A percentile compares a stretch with the other conserved stretches of the same genome.
Conservation (phyloP, 2,888 invertebrate genomes). For the Augiades crinisus region DNA sequence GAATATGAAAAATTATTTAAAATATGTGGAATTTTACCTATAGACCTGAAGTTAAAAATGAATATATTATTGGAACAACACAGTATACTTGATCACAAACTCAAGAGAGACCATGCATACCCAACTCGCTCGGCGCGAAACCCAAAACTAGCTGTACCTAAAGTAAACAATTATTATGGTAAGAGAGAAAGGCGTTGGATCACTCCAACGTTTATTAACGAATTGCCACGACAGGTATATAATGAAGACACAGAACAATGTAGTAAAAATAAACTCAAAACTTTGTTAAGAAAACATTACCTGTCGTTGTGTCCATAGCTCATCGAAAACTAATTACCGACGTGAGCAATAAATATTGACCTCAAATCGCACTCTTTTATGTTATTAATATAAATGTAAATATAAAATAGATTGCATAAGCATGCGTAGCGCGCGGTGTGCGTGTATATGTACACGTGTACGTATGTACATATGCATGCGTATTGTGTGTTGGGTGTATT, state of each 20-base stretch:
- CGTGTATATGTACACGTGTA: no score
- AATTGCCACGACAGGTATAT: background rate
- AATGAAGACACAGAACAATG: background rate
- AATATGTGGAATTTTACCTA: background rate
- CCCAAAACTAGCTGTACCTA: background rate
- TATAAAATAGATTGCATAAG: no score
- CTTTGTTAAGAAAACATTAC: background rate
- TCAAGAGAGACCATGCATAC: background rate
- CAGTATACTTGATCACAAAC: background rate
- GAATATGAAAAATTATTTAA: background rate
- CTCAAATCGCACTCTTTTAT: no score
- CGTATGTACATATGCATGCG: no score
- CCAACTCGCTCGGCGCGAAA: background rate
- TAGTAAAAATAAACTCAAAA: background rate
- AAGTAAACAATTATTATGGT: constrained; percentile 1
- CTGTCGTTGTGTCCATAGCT: constrained; percentile 1
- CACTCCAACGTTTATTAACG: background rate
- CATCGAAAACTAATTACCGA: no score
- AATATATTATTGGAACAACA: background rate
- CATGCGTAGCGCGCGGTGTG: no score
- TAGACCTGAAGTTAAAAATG: background rate
- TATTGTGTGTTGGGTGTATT: no score
- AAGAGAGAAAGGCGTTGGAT: background rate
- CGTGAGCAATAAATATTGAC: no score
- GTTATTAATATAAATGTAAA: no score